These are phyloP conservation scores for Caenorhabditis inopinata DNA, from an alignment of 1,140 invertebrate genomes.

Conservation along the genomic window DNA sequence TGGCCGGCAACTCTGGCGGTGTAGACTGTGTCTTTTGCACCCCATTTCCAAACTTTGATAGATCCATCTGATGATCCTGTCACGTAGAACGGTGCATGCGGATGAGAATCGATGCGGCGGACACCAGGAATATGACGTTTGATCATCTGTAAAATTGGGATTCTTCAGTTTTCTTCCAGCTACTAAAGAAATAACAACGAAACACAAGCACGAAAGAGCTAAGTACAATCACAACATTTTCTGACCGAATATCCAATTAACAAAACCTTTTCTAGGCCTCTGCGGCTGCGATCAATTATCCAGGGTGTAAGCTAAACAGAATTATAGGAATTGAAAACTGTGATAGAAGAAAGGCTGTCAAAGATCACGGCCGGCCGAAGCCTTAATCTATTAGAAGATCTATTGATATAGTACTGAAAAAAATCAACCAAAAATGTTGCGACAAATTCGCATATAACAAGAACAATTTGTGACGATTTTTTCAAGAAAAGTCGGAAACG, in stretches of 20 bases:
- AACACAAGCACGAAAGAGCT: constrained; percentile 27
- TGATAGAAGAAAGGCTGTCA: too few species aligned
- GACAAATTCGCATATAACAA: too few species aligned
- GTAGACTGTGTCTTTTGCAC: constrained; percentile 83
- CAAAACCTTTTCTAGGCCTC: constrained; percentile 58
- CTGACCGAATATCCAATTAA: constrained; percentile 4
- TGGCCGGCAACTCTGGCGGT: constrained; percentile 83
- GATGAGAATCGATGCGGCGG: constrained; percentile 90
- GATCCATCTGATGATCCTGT: constrained; percentile 95
- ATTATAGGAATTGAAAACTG: constrained; percentile 38
- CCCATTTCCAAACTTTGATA: constrained; percentile 96
- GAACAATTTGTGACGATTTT: too few species aligned
- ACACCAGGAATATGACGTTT: constrained; percentile 81
- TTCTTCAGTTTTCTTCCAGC: not conserved
- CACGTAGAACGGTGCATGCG: constrained; percentile 84
- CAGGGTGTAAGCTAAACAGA: constrained; percentile 59
- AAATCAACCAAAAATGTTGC: too few species aligned
- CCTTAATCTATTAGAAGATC: too few species aligned
- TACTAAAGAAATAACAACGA: constrained; percentile 37
- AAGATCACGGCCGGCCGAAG: too few species aligned
- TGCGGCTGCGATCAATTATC: constrained; percentile 64
- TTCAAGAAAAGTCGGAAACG: too few species aligned
- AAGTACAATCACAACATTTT: constrained; percentile 40
- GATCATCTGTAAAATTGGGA: constrained; percentile 68
- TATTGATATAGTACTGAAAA: too few species aligned